Base-by-base conservation (phyloP, 23 tunicate species). In the Phallusia fumigata region DNA sequence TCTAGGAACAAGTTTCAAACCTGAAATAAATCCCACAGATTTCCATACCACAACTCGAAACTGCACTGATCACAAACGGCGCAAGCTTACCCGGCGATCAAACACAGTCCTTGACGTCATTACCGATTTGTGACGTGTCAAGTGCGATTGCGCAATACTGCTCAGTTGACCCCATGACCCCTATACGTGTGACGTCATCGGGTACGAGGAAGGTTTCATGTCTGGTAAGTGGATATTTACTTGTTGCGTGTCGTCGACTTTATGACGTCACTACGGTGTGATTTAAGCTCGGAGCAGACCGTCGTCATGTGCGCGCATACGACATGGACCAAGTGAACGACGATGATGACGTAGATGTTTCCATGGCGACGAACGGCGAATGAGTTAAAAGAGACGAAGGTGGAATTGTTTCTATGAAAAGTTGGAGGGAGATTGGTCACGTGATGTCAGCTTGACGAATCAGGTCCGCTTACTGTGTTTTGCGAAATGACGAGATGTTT, bases 191-290 rank as follows among this genome's bases (percentile, higher is more conserved):
- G 22, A 88, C 94, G 36, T n/a, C 84, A 53, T 84, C 94, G 31
- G 94, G 94, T 3, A 32, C 76, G 0, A 80, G 94, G 35, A 89
- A 84, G 30, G 83, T 89, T 75, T 77, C 83, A 13, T 76, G 94
- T 44, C 79, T 89, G 77, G 87, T 84, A 34, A 84, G 87, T 16
- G 69, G 3, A 22, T 24, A 24, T 58, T 40, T 5, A 40, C 47
- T 5, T 10, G 10, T 40, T 40, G 10, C 47, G 10, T n/a, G n/a
- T n/a, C n/a, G n/a, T n/a, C n/a, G n/a, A n/a, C n/a, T n/a, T n/a
- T n/a, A 74, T 33, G 8, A 11, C 12, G 40, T 34, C 10, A 33
- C 30, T 3, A 34, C 16, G 44, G 78, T 33, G 44, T 33, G 44
- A 6, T 77, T 77, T 45, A 34, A 77, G 81, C 45, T 86, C 35